Conservation (phyloP, 1,140 invertebrate genomes). For the Pteromalus puparum region DNA sequence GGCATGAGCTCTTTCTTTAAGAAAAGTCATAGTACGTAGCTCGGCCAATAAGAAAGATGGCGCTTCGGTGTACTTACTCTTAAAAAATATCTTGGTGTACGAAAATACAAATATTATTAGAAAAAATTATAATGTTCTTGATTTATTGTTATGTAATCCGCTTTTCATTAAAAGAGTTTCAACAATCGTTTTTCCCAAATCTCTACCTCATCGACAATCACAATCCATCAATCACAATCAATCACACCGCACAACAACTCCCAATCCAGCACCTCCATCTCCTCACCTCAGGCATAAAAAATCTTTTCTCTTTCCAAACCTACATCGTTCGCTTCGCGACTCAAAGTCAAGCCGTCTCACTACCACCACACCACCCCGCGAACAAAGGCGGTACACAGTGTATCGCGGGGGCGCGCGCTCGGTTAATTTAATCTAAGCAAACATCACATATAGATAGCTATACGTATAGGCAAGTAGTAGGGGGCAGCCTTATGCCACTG, state of each 20-base stretch:
- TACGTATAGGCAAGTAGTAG: conserved; percentile 54
- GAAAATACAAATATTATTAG: not conserved
- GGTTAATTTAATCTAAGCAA: conserved; percentile 72
- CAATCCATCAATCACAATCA: no score
- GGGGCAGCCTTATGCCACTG: conserved; percentile 27
- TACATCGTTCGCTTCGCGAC: no score
- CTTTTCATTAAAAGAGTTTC: no score
- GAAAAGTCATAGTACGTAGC: conserved; percentile 61
- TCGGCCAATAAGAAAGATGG: conserved; percentile 62
- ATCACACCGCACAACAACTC: no score
- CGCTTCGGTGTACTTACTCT: conserved; percentile 55
- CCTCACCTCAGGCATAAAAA: not conserved
- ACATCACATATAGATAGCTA: conserved; percentile 64
- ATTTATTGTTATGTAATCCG: no score
- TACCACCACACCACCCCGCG: conserved; percentile 27
- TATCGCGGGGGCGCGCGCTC: conserved; percentile 54
- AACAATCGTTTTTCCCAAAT: no score
- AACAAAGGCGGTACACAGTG: conserved; percentile 63
- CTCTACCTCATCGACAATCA: no score
- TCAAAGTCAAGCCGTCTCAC: not conserved
- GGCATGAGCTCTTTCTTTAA: conserved; percentile 65
- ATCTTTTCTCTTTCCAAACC: not conserved
- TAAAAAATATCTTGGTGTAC: not conserved
- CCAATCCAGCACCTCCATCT: not conserved
- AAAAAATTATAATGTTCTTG: not conserved